These are phyloP conservation scores for Atta colombica DNA, from an alignment of 1,140 invertebrate genomes.

Conservation along the genomic window DNA sequence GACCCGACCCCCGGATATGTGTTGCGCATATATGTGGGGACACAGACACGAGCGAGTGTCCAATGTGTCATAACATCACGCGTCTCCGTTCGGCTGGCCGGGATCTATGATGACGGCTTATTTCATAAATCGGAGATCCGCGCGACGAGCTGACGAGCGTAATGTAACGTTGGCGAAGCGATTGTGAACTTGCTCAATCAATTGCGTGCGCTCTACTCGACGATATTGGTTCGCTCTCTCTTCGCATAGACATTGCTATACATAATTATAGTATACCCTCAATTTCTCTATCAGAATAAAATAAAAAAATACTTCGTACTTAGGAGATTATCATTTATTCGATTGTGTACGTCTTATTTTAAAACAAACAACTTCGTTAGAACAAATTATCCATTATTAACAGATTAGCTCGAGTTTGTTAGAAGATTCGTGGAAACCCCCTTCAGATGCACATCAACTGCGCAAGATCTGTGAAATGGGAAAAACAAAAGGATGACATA, in stretches of 20 bases:
- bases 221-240: background rate
- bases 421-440: slow-evolving; percentile 1
- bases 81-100: slow-evolving; percentile 50
- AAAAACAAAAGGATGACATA: slow-evolving; percentile 68
- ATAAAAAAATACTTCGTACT: slow-evolving; percentile 22
- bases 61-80: slow-evolving; percentile 74
- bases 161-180: slow-evolving; percentile 52
- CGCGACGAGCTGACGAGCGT: slow-evolving; percentile 57
- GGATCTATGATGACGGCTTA: slow-evolving; percentile 72
- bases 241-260: background rate
- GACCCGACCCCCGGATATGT: slow-evolving; percentile 85
- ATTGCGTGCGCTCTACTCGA: slow-evolving; percentile 57
- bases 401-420: background rate
- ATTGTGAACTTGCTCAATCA: slow-evolving; percentile 54
- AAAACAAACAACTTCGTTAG: no score
- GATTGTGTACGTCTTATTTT: background rate
- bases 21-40: slow-evolving; percentile 82
- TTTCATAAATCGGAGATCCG: slow-evolving; percentile 76
- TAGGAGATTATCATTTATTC: background rate
- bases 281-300: background rate
- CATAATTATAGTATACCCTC: background rate
- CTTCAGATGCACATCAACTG: slow-evolving; percentile 17
- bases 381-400: background rate
- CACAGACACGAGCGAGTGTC: slow-evolving; percentile 70
- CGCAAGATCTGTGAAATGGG: slow-evolving; percentile 53